These are phyloP conservation scores for Globodera rostochiensis DNA, from an alignment of 1,140 invertebrate genomes.

Conservation along the genomic window DNA sequence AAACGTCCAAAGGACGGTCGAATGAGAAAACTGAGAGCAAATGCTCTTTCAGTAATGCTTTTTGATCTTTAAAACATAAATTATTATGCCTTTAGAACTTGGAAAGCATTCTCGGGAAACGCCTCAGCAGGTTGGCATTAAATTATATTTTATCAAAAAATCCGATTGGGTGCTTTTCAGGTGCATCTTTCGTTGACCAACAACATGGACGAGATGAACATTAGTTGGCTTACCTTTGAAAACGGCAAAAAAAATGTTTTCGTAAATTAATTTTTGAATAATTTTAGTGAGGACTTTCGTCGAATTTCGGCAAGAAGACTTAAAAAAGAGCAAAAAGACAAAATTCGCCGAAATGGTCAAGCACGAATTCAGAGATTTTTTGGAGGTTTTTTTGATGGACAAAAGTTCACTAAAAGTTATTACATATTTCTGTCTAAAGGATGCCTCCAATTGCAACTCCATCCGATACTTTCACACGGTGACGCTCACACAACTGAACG, in stretches of 20 bases:
- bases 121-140: neutral
- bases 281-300: slow-evolving; percentile 22
- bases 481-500: neutral
- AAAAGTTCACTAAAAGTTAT: neutral
- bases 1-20: neutral
- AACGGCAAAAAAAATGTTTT: neutral
- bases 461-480: slow-evolving; percentile 19
- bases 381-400: neutral
- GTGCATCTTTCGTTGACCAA: slow-evolving; percentile 19
- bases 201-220: slow-evolving; percentile 17
- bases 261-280: neutral
- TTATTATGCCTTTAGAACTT: neutral
- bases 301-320: slow-evolving; percentile 5
- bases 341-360: neutral
- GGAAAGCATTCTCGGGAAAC: neutral
- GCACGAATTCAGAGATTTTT: slow-evolving; percentile 12
- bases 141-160: too few relatives aligned
- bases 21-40: neutral
- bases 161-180: neutral
- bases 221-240: slow-evolving; percentile 21
- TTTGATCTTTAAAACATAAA: neutral
- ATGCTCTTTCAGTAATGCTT: neutral
- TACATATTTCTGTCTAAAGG: neutral
- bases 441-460: neutral
- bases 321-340: neutral